phyloP scores from a whole-genome alignment of 1,140 invertebrate species.

The Trichomalopsis sarcophagae region DNA sequence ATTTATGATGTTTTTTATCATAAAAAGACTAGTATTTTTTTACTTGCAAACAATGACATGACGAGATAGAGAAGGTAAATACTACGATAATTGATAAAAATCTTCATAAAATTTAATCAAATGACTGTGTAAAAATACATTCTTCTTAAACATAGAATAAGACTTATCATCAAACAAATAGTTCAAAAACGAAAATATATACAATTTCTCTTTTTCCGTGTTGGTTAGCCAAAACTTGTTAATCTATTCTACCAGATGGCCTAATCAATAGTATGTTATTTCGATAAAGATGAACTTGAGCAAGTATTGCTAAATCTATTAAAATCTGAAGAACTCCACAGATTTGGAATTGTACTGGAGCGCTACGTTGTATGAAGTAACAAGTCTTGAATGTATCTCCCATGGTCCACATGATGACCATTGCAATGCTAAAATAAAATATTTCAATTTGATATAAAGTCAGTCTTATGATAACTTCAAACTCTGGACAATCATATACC shows the following conservation, averaged over 20 bases:
- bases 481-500: conserved; percentile 80
- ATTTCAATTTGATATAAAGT: conserved; percentile 33
- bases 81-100: conserved; percentile 18
- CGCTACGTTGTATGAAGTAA: conserved; percentile 93
- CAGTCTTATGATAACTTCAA: conserved; percentile 13
- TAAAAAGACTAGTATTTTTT: conserved; percentile 42
- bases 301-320: conserved; percentile 88
- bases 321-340: conserved; percentile 95
- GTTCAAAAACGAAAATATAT: conserved; percentile 2
- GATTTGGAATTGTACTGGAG: conserved; percentile 96
- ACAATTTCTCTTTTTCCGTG: conserved; percentile 17
- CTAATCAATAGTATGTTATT: conserved; percentile 55
- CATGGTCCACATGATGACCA: conserved; percentile 98
- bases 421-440: conserved; percentile 82
- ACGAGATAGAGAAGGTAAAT: conserved; percentile 2
- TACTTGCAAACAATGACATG: conserved; percentile 6
- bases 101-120: conserved; percentile 20
- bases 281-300: conserved; percentile 81
- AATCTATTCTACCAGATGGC: conserved; percentile 44
- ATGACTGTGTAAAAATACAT: conserved; percentile 44
- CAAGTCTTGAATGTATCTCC: conserved; percentile 97
- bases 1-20: conserved; percentile 18
- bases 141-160: background rate
- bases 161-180: background rate
- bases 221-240: conserved; percentile 17